Evolutionary conservation across 2,113 vertebrate species (phyloP).

Genomic region (Fregata magnificens): DNA sequence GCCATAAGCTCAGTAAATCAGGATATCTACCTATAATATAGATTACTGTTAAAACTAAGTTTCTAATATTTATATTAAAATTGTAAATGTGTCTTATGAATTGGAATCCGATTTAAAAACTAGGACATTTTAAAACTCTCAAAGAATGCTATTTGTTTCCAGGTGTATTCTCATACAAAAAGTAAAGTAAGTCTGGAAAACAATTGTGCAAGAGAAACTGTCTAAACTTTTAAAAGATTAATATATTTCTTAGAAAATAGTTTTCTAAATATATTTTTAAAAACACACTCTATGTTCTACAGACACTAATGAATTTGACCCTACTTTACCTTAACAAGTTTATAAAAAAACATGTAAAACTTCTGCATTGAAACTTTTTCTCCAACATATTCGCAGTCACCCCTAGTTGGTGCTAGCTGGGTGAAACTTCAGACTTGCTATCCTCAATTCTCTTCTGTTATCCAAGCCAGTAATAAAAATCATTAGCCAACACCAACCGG

Average conservation of each 20-base stretch:
- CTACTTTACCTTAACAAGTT: not conserved
- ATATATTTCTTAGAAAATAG: not conserved
- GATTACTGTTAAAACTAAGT: not conserved
- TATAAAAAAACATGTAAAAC: not conserved
- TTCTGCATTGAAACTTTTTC: not conserved
- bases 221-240: not conserved
- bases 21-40: not conserved
- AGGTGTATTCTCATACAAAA: not conserved
- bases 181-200: not conserved
- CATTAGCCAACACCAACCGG: fast-evolving
- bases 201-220: not conserved
- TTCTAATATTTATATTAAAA: not conserved
- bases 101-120: not conserved
- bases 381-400: not conserved
- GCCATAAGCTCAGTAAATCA: not conserved
- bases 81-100: not conserved
- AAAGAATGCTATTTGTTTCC: not conserved
- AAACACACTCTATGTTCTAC: not conserved
- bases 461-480: not conserved
- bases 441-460: not conserved
- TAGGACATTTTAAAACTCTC: not conserved
- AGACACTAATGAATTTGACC: not conserved
- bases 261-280: not conserved
- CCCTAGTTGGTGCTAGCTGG: not conserved
- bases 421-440: not conserved